Conservation (phyloP, 1,140 invertebrate species). For the Bombyx mori region ASM3026992v2 NC_085131.1:6278501-6279000, state of each 20-base stretch:
- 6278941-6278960: conserved; percentile 1
- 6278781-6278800: conserved; percentile 67
- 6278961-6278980: neutral
- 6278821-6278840: conserved; percentile 47
- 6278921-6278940: conserved; percentile 25
- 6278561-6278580: too few species aligned
- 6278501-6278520: too few species aligned
- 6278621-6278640: too few species aligned
- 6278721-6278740: conserved; percentile 55
- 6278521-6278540: too few species aligned
- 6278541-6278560: too few species aligned
- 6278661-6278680: too few species aligned
- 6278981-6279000: too few species aligned
- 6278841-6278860: conserved; percentile 42
- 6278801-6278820: conserved; percentile 61
- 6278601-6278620: too few species aligned
- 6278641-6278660: too few species aligned
- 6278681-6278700: conserved; percentile 24
- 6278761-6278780: conserved; percentile 26
- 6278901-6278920: conserved; percentile 42
- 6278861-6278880: conserved; percentile 40
- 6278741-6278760: conserved; percentile 37
- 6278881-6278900: conserved; percentile 37
- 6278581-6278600: too few species aligned
- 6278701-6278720: conserved; percentile 42